Percentiles rank a stretch among this genome's conserved stretches.
Conservation (phyloP, 2,888 invertebrate genomes). For the Gnatocerus cornutus region DNA sequence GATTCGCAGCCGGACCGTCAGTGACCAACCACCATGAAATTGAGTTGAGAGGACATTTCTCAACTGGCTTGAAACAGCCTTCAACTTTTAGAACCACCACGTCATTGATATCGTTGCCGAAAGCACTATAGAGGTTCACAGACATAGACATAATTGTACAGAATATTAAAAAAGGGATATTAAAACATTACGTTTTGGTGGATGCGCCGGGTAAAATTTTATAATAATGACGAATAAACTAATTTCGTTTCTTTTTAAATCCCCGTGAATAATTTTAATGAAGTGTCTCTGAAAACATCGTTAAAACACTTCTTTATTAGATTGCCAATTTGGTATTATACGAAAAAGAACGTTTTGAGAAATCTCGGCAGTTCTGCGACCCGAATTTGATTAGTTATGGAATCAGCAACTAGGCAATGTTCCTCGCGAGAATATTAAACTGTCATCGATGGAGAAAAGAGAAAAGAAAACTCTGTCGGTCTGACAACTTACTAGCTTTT, state of each 20-base stretch:
- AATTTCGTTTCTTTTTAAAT: no score
- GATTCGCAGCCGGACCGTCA: conserved; percentile 61
- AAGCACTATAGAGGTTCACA: neutral
- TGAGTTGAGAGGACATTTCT: conserved; percentile 67
- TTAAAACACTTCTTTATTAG: conserved; percentile 67
- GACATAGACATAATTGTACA: no score
- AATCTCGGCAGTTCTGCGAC: conserved; percentile 61
- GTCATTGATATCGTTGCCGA: conserved; percentile 30
- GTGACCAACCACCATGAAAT: conserved; percentile 68
- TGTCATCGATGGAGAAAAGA: conserved; percentile 58
- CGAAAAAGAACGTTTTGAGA: conserved; percentile 55
- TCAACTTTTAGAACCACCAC: conserved; percentile 29
- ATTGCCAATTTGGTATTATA: conserved; percentile 67
- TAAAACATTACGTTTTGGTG: no score
- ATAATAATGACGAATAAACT: no score
- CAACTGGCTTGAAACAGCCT: conserved; percentile 58
- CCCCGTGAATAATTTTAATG: conserved; percentile 58
- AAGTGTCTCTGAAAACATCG: conserved; percentile 64
- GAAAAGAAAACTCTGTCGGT: conserved; percentile 45
- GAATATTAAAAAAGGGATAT: no score
- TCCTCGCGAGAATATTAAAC: conserved; percentile 64
- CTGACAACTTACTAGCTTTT: conserved; percentile 60
- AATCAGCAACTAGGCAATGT: conserved; percentile 62
- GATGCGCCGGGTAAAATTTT: no score
- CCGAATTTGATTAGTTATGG: conserved; percentile 66